A percentile compares a stretch with the other conserved stretches of the same genome.
These are phyloP conservation scores for Dunckerocampus dactyliophorus DNA, from an alignment of 2,113 vertebrate species.

Conservation along the genomic window DNA sequence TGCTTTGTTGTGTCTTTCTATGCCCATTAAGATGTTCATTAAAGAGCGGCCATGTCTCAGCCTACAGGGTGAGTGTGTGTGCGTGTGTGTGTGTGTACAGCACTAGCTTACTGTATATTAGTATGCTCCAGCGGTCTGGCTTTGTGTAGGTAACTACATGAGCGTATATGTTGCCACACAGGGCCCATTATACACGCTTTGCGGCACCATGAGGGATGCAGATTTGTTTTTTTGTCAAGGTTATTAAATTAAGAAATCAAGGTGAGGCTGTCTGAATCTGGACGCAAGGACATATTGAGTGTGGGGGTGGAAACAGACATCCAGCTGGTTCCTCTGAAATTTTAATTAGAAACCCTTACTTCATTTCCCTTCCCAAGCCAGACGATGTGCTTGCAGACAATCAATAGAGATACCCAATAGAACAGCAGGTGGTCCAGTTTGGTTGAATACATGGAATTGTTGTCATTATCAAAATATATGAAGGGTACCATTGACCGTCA, in stretches of 20 bases:
- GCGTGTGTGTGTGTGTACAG: neutral
- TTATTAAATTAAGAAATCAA: constrained; percentile 72
- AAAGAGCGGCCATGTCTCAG: constrained; percentile 53
- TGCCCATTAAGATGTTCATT: constrained; percentile 64
- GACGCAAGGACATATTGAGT: constrained; percentile 51
- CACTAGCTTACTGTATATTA: neutral
- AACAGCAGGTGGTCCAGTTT: neutral
- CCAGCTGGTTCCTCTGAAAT: constrained; percentile 66
- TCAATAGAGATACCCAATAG: constrained; percentile 35
- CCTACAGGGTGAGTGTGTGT: constrained; percentile 43
- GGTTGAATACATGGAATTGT: too few species aligned
- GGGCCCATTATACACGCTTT: constrained; percentile 49
- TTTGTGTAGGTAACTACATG: constrained; percentile 11
- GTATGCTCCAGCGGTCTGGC: constrained; percentile 16
- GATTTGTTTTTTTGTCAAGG: constrained; percentile 71
- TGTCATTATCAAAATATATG: too few species aligned
- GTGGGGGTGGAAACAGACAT: constrained; percentile 42
- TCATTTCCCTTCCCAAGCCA: constrained; percentile 52
- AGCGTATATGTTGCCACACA: constrained; percentile 41
- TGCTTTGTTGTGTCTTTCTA: constrained; percentile 61
- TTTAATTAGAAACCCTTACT: constrained; percentile 63
- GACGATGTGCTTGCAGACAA: constrained; percentile 49
- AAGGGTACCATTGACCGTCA: too few species aligned
- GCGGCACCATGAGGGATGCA: constrained; percentile 43
- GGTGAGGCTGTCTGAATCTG: constrained; percentile 65